These are phyloP conservation scores for Mormoops blainvillei DNA, from an alignment of 2,113 vertebrate genomes.

Conservation along the genomic window DNA sequence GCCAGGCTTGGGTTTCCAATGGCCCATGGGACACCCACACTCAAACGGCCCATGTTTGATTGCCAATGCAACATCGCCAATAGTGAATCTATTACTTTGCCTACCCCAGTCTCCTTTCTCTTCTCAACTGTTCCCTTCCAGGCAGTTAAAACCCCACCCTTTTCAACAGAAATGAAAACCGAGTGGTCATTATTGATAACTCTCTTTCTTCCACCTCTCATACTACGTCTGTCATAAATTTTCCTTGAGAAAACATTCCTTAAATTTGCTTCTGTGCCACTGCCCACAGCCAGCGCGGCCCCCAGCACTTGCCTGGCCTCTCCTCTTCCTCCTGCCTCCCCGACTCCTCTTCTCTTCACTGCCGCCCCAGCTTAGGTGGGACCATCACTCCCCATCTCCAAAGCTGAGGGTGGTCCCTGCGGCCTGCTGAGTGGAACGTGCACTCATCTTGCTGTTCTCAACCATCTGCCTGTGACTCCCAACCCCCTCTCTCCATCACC, in stretches of 20 bases:
- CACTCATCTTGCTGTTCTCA: neutral
- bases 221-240: neutral
- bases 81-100: neutral
- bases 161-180: neutral
- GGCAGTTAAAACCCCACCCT: neutral
- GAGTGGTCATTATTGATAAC: neutral
- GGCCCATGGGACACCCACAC: no score
- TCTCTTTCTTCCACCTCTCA: neutral
- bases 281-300: neutral
- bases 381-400: neutral
- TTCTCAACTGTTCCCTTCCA: neutral
- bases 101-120: neutral
- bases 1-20: neutral
- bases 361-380: accelerated
- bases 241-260: neutral
- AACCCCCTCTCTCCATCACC: neutral
- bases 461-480: accelerated
- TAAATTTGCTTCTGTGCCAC: accelerated
- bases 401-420: neutral
- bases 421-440: neutral
- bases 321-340: neutral
- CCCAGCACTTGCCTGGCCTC: no score
- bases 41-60: neutral
- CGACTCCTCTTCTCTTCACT: neutral
- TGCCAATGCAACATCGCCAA: neutral